Conservation (phyloP, 2,797 vertebrate genomes). For the Protonibea diacanthus region DNA sequence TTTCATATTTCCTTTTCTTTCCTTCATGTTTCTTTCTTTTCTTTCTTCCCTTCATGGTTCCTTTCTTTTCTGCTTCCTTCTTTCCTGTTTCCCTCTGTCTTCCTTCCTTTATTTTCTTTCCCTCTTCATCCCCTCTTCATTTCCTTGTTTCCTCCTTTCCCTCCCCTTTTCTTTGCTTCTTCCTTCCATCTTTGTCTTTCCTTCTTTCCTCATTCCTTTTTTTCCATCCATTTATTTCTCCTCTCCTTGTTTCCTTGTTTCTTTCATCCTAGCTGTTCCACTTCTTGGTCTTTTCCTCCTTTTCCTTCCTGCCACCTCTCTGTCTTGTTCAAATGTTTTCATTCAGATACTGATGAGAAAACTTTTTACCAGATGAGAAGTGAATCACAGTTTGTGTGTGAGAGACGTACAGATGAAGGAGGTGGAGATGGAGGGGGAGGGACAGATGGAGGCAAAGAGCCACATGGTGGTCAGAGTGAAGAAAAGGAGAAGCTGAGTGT, state of each 20-base stretch:
- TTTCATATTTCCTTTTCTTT: background rate
- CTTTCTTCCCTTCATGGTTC: too few species aligned
- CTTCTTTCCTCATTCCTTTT: background rate
- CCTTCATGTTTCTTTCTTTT: background rate
- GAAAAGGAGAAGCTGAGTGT: slow-evolving; percentile 1
- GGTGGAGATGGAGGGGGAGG: background rate
- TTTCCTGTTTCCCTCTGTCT: background rate
- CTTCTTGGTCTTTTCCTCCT: background rate
- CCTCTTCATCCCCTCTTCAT: too few species aligned
- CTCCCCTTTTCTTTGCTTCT: background rate
- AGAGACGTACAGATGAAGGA: background rate
- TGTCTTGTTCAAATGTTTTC: background rate
- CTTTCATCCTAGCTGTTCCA: too few species aligned
- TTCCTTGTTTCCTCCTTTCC: background rate
- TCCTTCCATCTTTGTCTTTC: background rate
- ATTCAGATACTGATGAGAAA: background rate
- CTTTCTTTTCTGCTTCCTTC: background rate
- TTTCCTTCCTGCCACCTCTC: too few species aligned
- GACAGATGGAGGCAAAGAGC: background rate
- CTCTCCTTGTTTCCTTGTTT: too few species aligned
- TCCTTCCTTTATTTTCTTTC: background rate
- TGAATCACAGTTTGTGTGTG: background rate
- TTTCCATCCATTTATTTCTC: background rate
- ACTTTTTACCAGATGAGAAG: background rate
- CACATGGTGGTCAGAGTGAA: background rate